These are phyloP conservation scores for Nothura maculosa DNA, from an alignment of 2,797 vertebrate species.

Conservation along the genomic window DNA sequence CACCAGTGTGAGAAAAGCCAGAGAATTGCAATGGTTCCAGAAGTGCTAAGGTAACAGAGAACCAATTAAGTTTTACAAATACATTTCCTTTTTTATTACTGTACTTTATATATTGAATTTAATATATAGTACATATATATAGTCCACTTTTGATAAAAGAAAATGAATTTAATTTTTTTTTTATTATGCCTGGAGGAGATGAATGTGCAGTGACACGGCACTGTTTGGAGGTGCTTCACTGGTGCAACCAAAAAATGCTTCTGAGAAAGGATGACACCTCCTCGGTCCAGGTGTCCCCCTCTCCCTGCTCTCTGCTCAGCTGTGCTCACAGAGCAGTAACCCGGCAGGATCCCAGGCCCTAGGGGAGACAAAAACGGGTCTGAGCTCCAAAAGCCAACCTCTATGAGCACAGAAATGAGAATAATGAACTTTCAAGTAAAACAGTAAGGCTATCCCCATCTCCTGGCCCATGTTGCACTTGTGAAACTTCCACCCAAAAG, in stretches of 20 bases:
- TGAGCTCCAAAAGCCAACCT: background rate
- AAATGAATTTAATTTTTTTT: background rate
- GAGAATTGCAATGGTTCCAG: background rate
- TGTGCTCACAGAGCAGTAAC: background rate
- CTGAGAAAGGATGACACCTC: background rate
- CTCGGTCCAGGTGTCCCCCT: background rate
- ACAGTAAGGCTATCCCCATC: background rate
- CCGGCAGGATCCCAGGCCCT: background rate
- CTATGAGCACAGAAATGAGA: background rate
- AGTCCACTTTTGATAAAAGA: background rate
- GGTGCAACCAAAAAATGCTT: background rate
- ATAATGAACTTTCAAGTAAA: background rate
- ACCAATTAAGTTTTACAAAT: background rate
- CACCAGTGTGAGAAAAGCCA: background rate
- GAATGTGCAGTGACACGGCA: background rate
- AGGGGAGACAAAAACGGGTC: background rate
- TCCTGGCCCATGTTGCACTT: background rate
- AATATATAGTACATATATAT: background rate
- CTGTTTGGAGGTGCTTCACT: background rate
- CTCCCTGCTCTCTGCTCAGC: background rate
- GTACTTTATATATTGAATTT: background rate
- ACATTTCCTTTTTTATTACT: background rate
- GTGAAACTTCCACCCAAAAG: background rate
- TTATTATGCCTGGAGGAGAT: background rate
- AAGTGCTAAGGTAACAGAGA: background rate